Evolutionary conservation across 2,888 invertebrate species (phyloP).

Genomic region (Epicampocera succincta): DNA sequence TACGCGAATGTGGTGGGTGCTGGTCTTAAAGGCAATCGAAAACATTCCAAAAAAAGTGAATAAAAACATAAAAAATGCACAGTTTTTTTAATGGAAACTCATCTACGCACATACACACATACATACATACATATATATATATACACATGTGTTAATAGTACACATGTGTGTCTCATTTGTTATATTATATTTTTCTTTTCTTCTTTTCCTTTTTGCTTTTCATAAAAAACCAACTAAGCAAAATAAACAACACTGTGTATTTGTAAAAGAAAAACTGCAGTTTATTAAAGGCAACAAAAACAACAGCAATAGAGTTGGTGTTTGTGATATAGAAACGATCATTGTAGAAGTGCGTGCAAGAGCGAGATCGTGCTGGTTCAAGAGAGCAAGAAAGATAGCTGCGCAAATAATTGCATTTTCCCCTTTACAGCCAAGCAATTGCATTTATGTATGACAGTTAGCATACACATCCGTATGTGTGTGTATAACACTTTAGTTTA

Average conservation of each 20-base stretch:
- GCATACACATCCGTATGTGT: neutral
- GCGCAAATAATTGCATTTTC: conserved; percentile 41
- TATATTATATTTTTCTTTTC: too few species aligned
- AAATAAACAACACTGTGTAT: neutral
- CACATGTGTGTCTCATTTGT: conserved; percentile 7
- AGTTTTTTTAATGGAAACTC: conserved; percentile 1
- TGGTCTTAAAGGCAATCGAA: conserved; percentile 60
- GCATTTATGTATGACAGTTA: conserved; percentile 62
- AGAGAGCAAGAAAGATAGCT: conserved; percentile 14
- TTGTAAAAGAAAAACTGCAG: conserved; percentile 39
- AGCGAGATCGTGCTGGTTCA: conserved; percentile 10
- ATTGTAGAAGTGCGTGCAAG: conserved; percentile 3
- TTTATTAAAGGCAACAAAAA: too few species aligned
- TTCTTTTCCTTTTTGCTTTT: too few species aligned
- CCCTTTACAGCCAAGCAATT: neutral
- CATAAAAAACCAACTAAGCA: too few species aligned
- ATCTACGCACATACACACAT: neutral
- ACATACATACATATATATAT: neutral
- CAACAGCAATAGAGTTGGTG: neutral
- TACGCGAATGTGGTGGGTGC: conserved; percentile 67
- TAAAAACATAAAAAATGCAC: conserved; percentile 52
- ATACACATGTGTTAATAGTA: neutral
- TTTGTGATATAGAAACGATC: conserved; percentile 42
- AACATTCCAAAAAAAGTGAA: neutral
- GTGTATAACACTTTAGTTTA: neutral